Base-by-base conservation (phyloP, 2,888 invertebrate genomes). In the Monoplex corrugatus region DNA sequence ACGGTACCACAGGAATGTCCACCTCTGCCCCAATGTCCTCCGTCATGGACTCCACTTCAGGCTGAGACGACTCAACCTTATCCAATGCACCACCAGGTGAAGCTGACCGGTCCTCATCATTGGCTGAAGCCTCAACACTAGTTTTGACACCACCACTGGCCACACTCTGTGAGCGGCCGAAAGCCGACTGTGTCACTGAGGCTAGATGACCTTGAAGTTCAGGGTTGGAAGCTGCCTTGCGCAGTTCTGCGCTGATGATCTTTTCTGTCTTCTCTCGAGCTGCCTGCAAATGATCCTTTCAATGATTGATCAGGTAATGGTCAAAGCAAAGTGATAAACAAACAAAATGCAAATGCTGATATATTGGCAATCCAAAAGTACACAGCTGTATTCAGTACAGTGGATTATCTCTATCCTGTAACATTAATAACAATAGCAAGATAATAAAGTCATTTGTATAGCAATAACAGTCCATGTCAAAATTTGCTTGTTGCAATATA, bases 201-300 rank as follows among this genome's bases (percentile, higher is more conserved):
- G 95, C 95, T 63, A 96, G 91, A 90, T 95, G 95, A 16, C 95
- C 94, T 91, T 96, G 95, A 23, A 96, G 93, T 89, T 96, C 96
- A 2, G 96, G 96, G 92, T 96, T 96, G 90, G 94, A 95, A 6
- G 96, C 96, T 32, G 96, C 96, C 93, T 97, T 97, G 94, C 97
- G 97, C 89, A 98, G 95, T 94, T 98, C 98, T 0, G 97, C 97
- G 91, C 97, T 97, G 88, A 97, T 97, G 43, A 97, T 97, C 95
- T 91, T 91, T 86, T 91, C 90, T 1, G 91, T 91, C 57, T 91
- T 91, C 85, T 91, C 91, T 0, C 91, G 87, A 23, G 91, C 91
- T 28, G 90, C 91, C 89, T 90, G 83, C 19, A 2, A 44, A 57
- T 50, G 50, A n/a, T n/a, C n/a, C n/a, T n/a, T n/a, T n/a, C n/a